phyloP scores from a whole-genome alignment of 2,888 invertebrate species.

The Tinea trinotella region DNA sequence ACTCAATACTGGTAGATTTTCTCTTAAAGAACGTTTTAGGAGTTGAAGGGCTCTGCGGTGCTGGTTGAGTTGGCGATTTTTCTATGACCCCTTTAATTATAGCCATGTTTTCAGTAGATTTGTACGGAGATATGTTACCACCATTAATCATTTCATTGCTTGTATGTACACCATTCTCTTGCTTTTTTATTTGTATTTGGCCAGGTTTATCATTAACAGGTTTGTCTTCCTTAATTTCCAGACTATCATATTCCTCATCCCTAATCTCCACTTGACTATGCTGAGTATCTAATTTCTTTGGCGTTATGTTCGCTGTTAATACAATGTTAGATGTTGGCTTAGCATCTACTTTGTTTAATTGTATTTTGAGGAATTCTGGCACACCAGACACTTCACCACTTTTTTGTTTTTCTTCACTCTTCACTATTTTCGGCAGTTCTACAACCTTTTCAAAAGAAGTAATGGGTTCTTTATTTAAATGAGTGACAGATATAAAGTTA shows the following conservation, averaged over 20 bases:
- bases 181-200: slow-evolving; percentile 40
- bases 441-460: slow-evolving; percentile 35
- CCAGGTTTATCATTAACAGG: slow-evolving; percentile 34
- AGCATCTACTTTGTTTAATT: slow-evolving; percentile 78
- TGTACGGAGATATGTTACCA: not conserved
- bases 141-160: not conserved
- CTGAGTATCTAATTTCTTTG: slow-evolving; percentile 55
- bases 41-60: slow-evolving; percentile 52
- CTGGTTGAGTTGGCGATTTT: slow-evolving; percentile 18
- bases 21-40: slow-evolving; percentile 66
- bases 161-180: slow-evolving; percentile 30
- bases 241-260: slow-evolving; percentile 42
- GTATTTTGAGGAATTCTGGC: slow-evolving; percentile 80
- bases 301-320: slow-evolving; percentile 73
- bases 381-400: slow-evolving; percentile 42
- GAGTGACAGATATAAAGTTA: slow-evolving; percentile 70
- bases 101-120: slow-evolving; percentile 24
- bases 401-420: slow-evolving; percentile 53
- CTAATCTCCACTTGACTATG: slow-evolving; percentile 1
- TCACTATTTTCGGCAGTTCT: slow-evolving; percentile 36
- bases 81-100: slow-evolving; percentile 25
- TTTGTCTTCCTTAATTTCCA: slow-evolving; percentile 35
- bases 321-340: slow-evolving; percentile 76
- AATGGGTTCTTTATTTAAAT: slow-evolving; percentile 64
- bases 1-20: slow-evolving; percentile 70